Evolutionary conservation across 2,797 vertebrate species (phyloP).

Genomic region (Naso thynnoides): DNA sequence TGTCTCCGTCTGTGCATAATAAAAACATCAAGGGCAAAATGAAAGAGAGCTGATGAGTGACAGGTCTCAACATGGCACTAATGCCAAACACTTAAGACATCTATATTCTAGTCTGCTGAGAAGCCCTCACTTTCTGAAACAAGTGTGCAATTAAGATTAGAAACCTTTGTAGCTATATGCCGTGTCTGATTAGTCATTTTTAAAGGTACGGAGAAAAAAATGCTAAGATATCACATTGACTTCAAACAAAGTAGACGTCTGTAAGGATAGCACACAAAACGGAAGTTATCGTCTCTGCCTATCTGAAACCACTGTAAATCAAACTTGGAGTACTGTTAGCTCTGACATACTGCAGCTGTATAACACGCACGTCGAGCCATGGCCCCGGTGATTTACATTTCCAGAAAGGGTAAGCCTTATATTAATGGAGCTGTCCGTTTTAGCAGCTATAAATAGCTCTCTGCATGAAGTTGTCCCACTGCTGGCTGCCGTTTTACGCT

Average conservation of each 20-base stretch:
- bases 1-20: conserved; percentile 52
- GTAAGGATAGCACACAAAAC: conserved; percentile 17
- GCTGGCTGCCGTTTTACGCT: conserved; percentile 70
- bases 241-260: conserved; percentile 45
- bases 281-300: conserved; percentile 40
- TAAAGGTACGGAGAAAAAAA: neutral
- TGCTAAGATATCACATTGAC: conserved; percentile 27
- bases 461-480: conserved; percentile 63
- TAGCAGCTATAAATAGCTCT: conserved; percentile 78
- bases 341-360: conserved; percentile 69
- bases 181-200: conserved; percentile 21
- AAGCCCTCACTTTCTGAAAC: neutral
- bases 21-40: conserved; percentile 51
- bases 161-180: conserved; percentile 15
- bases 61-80: conserved; percentile 30
- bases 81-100: conserved; percentile 27
- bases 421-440: conserved; percentile 80
- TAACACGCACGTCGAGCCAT: conserved; percentile 54
- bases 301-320: conserved; percentile 55
- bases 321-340: conserved; percentile 48
- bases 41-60: conserved; percentile 50
- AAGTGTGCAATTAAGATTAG: conserved; percentile 25
- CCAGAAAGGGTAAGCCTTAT: conserved; percentile 77
- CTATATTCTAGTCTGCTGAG: conserved; percentile 12
- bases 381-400: conserved; percentile 79